phyloP scores from a whole-genome alignment of 2,888 invertebrate species.

The Helobdella robusta region DNA sequence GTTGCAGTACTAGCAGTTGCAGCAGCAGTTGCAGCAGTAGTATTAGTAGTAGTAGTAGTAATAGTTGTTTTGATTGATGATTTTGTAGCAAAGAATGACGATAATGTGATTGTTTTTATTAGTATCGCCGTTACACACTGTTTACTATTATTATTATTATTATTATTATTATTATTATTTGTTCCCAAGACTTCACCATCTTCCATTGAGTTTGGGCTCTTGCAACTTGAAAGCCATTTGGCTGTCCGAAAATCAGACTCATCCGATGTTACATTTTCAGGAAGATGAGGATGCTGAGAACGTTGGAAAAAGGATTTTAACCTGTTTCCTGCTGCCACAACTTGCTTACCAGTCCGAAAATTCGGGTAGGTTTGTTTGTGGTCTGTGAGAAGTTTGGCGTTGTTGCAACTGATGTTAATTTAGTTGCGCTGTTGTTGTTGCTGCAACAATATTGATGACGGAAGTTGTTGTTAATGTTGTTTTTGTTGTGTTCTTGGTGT shows the following conservation, averaged over 20 bases:
- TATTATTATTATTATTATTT: slow-evolving; percentile 11
- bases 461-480: not conserved
- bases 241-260: slow-evolving; percentile 91
- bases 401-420: not conserved
- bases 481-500: not conserved
- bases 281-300: slow-evolving; percentile 58
- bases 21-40: no score
- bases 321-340: slow-evolving; percentile 94
- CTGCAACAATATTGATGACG: not conserved
- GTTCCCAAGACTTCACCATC: slow-evolving; percentile 69
- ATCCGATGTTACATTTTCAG: slow-evolving; percentile 87
- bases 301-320: slow-evolving; percentile 84
- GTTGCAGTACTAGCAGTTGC: not conserved
- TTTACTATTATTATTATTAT: slow-evolving; percentile 3
- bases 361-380: slow-evolving; percentile 42
- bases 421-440: not conserved
- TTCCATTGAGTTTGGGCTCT: slow-evolving; percentile 80
- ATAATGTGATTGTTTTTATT: no score
- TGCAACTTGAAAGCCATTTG: slow-evolving; percentile 75
- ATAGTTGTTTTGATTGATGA: no score
- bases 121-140: not conserved
- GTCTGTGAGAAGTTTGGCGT: not conserved
- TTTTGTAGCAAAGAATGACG: no score
- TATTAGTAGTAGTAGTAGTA: no score
- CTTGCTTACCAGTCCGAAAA: slow-evolving; percentile 52